Evolutionary conservation across 2,888 invertebrate species (phyloP), one percentile per base, ranked within the genome.

Genomic region (Bellardia bayeri): DNA sequence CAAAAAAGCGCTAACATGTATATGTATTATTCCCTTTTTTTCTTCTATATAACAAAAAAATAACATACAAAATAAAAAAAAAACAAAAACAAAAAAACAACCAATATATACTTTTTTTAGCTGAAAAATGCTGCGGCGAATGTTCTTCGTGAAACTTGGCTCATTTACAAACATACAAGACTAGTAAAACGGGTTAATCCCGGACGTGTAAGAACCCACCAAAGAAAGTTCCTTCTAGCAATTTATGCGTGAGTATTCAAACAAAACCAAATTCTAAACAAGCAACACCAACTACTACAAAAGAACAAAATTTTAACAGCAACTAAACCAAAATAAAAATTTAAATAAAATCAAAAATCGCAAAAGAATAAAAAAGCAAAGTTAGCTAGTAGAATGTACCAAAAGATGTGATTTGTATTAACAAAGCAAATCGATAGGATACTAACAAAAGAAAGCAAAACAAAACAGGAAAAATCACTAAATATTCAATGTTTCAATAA

Each of bases 91-190:
- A 85, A 71, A 80, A 76, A 64, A 76, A 68, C 63, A 68, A 75
- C 63, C 51, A 76, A 81, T 81, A 81, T 85, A 85, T 85, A 85
- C 63, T 56, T 69, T 86, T 88, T 95, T 90, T 95, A 99, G 98
- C 95, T 99, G 95, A 99, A 99, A 96, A 99, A 99, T 95, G 98
- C 99, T 90, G 99, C 99, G 90, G 99, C 99, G 89, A 99, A 99
- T 95, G 99, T 99, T 91, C 95, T 99, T 91, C 96, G 99, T 91
- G 99, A 99, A 95, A 99, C 99, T 91, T 99, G 99, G 99, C 96
- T 99, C 93, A 99, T 99, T 94, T 99, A 99, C 95, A 99, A 99
- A 95, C 98, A 99, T 94, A 99, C 99, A 92, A 97, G 99, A 94
- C 96, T 99, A 92, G 99, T 98, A 92, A 99, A 99, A 95, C 96